phyloP scores from a whole-genome alignment of 2,888 invertebrate species.

The Leucophora obtusa region DNA sequence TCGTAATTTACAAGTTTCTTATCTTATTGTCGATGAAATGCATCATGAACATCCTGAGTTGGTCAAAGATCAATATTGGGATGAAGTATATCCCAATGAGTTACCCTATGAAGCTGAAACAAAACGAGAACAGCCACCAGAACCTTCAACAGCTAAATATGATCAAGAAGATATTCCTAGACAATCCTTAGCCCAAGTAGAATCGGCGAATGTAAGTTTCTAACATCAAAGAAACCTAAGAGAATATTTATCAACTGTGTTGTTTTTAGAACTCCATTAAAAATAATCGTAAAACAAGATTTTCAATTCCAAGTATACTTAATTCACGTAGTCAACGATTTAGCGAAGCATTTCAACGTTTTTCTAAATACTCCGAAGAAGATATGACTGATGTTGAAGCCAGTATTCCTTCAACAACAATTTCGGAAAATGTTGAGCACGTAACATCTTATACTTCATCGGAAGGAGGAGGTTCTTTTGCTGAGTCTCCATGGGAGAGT shows the following conservation, averaged over 20 bases:
- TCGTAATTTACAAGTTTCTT: slow-evolving; percentile 88
- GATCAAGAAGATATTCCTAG: slow-evolving; percentile 67
- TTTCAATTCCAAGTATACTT: not conserved
- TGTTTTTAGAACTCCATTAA: slow-evolving; percentile 2
- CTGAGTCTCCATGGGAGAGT: not conserved
- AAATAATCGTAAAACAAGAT: not conserved
- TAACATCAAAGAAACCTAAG: not conserved
- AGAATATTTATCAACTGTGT: not conserved
- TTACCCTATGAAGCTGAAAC: slow-evolving; percentile 84
- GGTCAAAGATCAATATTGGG: slow-evolving; percentile 93
- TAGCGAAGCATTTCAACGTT: slow-evolving; percentile 40
- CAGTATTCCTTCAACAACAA: slow-evolving; percentile 13
- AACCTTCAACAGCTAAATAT: slow-evolving; percentile 59
- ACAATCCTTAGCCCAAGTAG: not conserved
- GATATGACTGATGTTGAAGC: slow-evolving; percentile 8
- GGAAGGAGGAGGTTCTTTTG: not conserved
- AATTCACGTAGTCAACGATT: slow-evolving; percentile 23
- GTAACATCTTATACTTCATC: slow-evolving; percentile 41
- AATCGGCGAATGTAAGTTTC: not conserved
- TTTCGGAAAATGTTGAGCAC: slow-evolving; percentile 39
- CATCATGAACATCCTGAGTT: slow-evolving; percentile 93
- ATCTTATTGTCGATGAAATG: slow-evolving; percentile 95
- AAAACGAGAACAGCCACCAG: slow-evolving; percentile 59
- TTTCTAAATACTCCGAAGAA: slow-evolving; percentile 5
- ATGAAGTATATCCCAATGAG: slow-evolving; percentile 90